Evolutionary conservation across 2,888 invertebrate genomes (phyloP).

Genomic region (Lithodes maja): DNA sequence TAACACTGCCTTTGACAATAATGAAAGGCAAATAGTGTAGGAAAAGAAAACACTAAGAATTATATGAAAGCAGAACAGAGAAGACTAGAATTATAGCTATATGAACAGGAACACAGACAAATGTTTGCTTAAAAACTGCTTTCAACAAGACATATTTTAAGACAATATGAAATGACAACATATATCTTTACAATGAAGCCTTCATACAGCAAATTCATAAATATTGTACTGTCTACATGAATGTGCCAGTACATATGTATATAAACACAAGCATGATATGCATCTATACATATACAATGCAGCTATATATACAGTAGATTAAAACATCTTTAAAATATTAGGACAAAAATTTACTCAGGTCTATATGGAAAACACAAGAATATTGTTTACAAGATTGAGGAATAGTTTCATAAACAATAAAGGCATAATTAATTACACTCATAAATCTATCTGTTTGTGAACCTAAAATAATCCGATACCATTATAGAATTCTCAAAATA

Average conservation of each 20-base stretch:
- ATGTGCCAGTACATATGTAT: constrained; percentile 14
- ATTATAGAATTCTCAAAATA: constrained; percentile 17
- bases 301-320: not conserved
- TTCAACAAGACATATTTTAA: not conserved
- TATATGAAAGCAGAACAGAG: not conserved
- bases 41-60: not conserved
- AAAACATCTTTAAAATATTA: constrained; percentile 16
- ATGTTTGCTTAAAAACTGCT: not conserved
- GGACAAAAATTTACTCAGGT: not conserved
- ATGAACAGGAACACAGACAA: constrained; percentile 11
- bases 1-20: not conserved
- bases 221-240: constrained; percentile 12
- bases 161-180: constrained; percentile 14
- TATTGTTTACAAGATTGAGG: not conserved
- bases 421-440: not conserved
- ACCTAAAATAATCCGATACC: too few species aligned
- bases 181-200: not conserved
- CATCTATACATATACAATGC: not conserved
- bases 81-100: constrained; percentile 27
- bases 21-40: not conserved
- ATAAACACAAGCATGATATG: constrained; percentile 14
- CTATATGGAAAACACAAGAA: not conserved
- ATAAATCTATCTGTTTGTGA: not conserved
- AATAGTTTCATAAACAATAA: not conserved
- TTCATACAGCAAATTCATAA: constrained; percentile 15